Evolutionary conservation across 1,140 invertebrate genomes (phyloP).

Genomic region (Asbolus verrucosus): DNA sequence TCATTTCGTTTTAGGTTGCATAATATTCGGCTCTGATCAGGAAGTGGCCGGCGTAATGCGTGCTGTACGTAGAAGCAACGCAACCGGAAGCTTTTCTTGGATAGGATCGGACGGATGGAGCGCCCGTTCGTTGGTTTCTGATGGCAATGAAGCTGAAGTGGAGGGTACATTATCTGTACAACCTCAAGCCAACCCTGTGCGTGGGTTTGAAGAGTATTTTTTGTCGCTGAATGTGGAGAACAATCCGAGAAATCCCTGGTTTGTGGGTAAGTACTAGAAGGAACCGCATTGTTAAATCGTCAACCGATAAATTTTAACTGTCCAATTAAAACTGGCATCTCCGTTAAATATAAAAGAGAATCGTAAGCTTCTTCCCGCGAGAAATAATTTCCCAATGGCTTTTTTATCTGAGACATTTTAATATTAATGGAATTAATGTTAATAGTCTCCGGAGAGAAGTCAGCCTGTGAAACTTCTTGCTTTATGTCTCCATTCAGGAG

Average conservation of each 20-base stretch:
- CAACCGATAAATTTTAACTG: too few relatives aligned
- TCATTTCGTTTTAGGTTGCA: conserved; percentile 81
- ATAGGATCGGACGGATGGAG: conserved; percentile 96
- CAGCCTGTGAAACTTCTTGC: neutral
- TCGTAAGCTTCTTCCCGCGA: neutral
- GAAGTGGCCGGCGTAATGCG: conserved; percentile 95
- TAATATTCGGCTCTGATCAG: conserved; percentile 96
- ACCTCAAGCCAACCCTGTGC: conserved; percentile 88
- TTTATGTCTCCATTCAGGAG: conserved; percentile 15
- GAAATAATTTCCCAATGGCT: conserved; percentile 20
- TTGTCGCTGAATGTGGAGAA: conserved; percentile 85
- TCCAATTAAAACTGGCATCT: too few relatives aligned
- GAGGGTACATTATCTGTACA: conserved; percentile 93
- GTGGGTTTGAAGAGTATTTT: conserved; percentile 91
- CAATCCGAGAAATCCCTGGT: conserved; percentile 93
- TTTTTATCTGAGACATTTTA: conserved; percentile 33
- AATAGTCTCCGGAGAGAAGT: conserved; percentile 20
- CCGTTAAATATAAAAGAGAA: too few relatives aligned
- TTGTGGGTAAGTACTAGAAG: conserved; percentile 77
- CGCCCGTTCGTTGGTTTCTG: conserved; percentile 86
- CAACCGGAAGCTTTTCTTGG: conserved; percentile 93
- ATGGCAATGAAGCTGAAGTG: conserved; percentile 89
- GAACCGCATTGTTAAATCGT: neutral
- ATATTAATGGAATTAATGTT: conserved; percentile 38
- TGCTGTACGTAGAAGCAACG: conserved; percentile 86